Conservation (phyloP, 2,888 invertebrate species). For the Camponotus fellah region DNA sequence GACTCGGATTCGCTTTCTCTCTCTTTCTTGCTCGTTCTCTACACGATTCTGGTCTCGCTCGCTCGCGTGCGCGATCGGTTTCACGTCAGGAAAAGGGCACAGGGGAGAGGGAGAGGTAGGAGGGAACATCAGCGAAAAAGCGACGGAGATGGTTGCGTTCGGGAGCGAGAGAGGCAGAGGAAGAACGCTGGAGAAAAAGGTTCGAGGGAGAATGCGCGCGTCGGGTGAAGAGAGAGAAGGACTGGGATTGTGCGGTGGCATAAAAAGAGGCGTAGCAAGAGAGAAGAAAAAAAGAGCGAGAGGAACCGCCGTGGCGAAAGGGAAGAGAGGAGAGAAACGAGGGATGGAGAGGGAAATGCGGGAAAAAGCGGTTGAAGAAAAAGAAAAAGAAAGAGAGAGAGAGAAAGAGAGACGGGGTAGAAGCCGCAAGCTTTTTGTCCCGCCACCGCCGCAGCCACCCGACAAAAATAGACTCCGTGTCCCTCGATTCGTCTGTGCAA, state of each 20-base stretch:
- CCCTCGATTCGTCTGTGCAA: constrained; percentile 66
- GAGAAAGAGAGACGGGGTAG: constrained; percentile 73
- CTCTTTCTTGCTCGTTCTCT: constrained; percentile 44
- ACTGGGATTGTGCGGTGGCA: constrained; percentile 72
- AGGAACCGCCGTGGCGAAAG: constrained; percentile 66
- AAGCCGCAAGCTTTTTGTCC: constrained; percentile 85
- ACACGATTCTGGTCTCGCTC: constrained; percentile 43
- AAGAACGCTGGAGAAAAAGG: constrained; percentile 41
- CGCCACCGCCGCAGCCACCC: constrained; percentile 81
- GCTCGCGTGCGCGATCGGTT: constrained; percentile 75
- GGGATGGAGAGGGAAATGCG: constrained; percentile 66
- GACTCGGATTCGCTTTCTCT: constrained; percentile 53
- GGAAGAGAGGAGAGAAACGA: constrained; percentile 51
- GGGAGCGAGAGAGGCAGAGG: constrained; percentile 53
- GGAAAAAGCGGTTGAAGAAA: constrained; percentile 41
- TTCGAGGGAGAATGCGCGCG: constrained; percentile 34
- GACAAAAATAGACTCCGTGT: constrained; percentile 83
- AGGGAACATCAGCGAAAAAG: constrained; percentile 44
- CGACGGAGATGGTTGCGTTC: constrained; percentile 57
- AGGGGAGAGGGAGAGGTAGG: not conserved
- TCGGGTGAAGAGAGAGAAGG: constrained; percentile 52
- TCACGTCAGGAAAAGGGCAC: constrained; percentile 49
- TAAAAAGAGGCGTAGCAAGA: constrained; percentile 80
- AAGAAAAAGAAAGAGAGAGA: constrained; percentile 61
- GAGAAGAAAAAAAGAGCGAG: constrained; percentile 56